Evolutionary conservation across 92 coral and sea anemone species (phyloP), one percentile per base, ranked within the genome.

Genomic region (Bergia sp.): DNA sequence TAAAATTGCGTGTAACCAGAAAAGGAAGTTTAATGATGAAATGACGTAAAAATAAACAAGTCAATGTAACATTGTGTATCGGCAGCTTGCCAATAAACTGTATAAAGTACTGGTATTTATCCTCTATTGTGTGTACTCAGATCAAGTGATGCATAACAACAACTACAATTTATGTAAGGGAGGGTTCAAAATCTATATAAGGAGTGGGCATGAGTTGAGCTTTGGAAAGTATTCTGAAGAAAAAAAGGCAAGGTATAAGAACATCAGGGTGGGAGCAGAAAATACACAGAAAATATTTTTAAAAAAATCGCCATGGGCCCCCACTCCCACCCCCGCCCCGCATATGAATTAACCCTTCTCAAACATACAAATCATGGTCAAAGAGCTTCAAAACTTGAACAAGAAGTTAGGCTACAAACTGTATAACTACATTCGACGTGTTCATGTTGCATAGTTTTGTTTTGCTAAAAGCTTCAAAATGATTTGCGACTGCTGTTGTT

Each of bases 401-500:
- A 83, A 83, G 61, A 81, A 38, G 37, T 8, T 50, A 64, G 87
- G 76, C 7, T 65, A 37, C 7, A 41, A 37, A 47, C 53, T 47
- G 8, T 47, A 47, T 47, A 47, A 47, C 53, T 58, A 57, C 57
- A 65, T 65, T 85, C 88, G 40, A 18, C 40, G 5, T 85, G 43
- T 73, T 43, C 71, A 73, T 65, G 47, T 55, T 82, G 53, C 53
- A 42, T 86, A 45, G 20, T 71, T 88, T 61, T 82, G 39, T 23
- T 75, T 83, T 83, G 76, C 88, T 44, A 83, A 58, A 42, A 82
- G 91, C 57, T 47, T 89, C 79, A 89, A 58, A 29, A 89, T 83
- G 39, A 89, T 45, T 64, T 89, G 91, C 3, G 91, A 82, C 83
- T 82, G 87, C 88, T 76, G 88, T 57, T 89, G 91, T 74, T 89